These are phyloP conservation scores for Apteryx mantelli DNA, from an alignment of 2,113 vertebrate genomes.

Conservation along the genomic window DNA sequence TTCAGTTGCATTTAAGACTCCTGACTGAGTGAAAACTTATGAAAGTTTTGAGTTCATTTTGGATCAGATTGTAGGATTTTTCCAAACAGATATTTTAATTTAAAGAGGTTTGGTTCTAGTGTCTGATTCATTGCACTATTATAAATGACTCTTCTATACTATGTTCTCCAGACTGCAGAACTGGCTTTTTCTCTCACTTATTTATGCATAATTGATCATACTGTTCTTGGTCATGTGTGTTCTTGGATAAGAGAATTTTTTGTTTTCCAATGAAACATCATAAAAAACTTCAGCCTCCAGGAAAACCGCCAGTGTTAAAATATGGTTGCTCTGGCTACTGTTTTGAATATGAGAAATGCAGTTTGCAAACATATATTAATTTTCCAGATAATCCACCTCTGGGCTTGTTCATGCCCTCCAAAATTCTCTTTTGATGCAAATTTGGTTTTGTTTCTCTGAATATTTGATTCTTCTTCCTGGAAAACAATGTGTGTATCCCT, in stretches of 20 bases:
- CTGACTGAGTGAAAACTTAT: neutral
- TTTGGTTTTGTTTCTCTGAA: neutral
- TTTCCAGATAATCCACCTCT: neutral
- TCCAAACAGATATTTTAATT: neutral
- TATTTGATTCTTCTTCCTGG: neutral
- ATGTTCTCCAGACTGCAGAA: neutral
- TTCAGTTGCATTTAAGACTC: neutral
- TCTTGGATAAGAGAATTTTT: neutral
- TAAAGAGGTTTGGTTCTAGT: neutral
- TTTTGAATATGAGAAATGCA: neutral
- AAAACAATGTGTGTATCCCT: neutral
- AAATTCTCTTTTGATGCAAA: neutral
- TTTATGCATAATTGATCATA: neutral
- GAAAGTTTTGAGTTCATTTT: neutral
- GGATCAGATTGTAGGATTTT: neutral
- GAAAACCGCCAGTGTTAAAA: neutral
- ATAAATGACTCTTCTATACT: neutral
- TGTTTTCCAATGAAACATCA: neutral
- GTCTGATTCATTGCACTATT: neutral
- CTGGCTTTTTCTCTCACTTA: neutral
- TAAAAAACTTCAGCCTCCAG: neutral
- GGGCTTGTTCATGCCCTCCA: neutral
- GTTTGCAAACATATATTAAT: neutral
- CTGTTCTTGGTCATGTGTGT: neutral
- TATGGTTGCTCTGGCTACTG: neutral